Evolutionary conservation across 2,888 invertebrate genomes (phyloP).

Genomic region (Brachyptera putata): DNA sequence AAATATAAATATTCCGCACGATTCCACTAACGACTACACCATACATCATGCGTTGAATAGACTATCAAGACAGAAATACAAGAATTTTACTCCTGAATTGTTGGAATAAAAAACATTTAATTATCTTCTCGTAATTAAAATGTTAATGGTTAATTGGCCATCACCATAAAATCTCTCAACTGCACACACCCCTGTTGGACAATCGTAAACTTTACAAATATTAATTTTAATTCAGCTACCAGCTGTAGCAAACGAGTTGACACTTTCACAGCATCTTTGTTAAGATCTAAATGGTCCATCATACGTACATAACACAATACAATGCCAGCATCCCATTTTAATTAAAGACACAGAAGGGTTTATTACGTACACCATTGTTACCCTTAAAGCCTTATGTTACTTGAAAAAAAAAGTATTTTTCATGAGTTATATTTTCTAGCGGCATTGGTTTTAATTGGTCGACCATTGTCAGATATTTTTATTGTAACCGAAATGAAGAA

Average conservation of each 20-base stretch:
- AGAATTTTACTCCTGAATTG: background rate
- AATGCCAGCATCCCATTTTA: constrained; percentile 5
- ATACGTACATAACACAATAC: constrained; percentile 1
- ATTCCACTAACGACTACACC: too few relatives aligned
- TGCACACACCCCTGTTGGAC: background rate
- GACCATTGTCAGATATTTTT: too few relatives aligned
- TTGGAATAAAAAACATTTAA: background rate
- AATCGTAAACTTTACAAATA: constrained; percentile 4
- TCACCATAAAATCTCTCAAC: background rate
- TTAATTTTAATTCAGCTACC: constrained; percentile 16
- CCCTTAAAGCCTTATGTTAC: too few relatives aligned
- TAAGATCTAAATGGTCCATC: background rate
- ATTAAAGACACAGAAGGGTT: too few relatives aligned
- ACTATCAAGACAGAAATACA: too few relatives aligned
- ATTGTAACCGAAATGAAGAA: too few relatives aligned
- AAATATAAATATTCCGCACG: too few relatives aligned
- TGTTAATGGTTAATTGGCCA: constrained; percentile 12
- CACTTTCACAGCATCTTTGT: background rate
- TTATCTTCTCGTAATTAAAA: constrained; percentile 11
- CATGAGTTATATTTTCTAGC: too few relatives aligned
- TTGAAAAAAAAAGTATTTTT: too few relatives aligned
- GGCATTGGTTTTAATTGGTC: too few relatives aligned
- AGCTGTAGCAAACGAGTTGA: constrained; percentile 8
- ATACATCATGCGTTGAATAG: too few relatives aligned
- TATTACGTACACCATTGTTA: too few relatives aligned